Evolutionary conservation across 2,888 invertebrate genomes (phyloP), one percentile per base, ranked within the genome.

Genomic region (Philonicus albiceps): DNA sequence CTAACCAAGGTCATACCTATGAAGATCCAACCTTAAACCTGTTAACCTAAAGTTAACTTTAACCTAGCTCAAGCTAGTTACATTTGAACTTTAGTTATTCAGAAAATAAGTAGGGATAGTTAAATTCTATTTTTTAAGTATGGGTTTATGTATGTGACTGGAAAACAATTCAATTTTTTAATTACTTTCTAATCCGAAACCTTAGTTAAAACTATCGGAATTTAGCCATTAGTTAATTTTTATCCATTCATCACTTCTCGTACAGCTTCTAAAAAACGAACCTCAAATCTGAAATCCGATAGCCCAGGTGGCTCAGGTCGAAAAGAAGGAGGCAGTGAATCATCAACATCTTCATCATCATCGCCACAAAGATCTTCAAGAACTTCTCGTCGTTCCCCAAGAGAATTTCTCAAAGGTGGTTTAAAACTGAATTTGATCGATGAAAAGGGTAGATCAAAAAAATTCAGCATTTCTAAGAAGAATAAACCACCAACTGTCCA

Each of bases 401-500:
- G 19, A 5, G 3, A 53, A 7, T 4, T 27, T 19, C 34, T 7
- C 3, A 76, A 75, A 76, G 16, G 76, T 4, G 75, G 34, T 31
- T 27, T 55, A 55, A 55, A 86, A 76, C 76, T 88, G 13, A 89
- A 88, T 0, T 87, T 86, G 13, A 85, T 81, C 72, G 80, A 87
- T 86, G 88, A 84, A n/a, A 88, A 76, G 86, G 87, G 72, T 75
- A 27, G 86, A 84, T 8, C 85, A 86, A 85, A 89, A 89, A 87
- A 72, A 73, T 86, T 88, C 80, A 87, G 87, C 87, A 85, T 88
- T 87, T 86, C 86, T 3, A 73, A 64, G 74, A 78, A 86, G 55
- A 34, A 72, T 83, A 87, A 87, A 74, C 16, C 13, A 74, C 16
- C 13, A 40, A 87, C 86, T 75, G 75, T 55, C 13, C 73, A 74